Evolutionary conservation across 2,888 invertebrate species (phyloP).

Genomic region (Halocaridina rubra): DNA sequence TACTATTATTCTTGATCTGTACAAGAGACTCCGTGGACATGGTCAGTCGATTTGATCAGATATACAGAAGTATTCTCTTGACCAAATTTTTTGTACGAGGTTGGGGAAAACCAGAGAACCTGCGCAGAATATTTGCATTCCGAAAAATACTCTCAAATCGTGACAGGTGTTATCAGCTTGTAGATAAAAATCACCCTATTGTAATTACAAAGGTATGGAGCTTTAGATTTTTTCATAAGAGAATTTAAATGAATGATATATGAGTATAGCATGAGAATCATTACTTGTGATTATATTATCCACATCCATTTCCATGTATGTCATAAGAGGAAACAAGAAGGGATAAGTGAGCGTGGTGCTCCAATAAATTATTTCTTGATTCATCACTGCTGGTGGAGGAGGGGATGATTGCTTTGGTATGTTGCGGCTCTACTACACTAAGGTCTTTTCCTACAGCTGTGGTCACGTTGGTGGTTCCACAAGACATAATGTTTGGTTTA

Average conservation of each 20-base stretch:
- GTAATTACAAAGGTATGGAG: conserved; percentile 83
- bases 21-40: conserved; percentile 4
- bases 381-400: too few species aligned
- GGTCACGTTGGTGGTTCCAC: too few species aligned
- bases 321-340: too few species aligned
- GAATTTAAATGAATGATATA: background rate
- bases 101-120: conserved; percentile 94
- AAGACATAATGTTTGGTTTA: too few species aligned
- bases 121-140: conserved; percentile 91
- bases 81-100: conserved; percentile 95
- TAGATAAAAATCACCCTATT: conserved; percentile 85
- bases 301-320: background rate
- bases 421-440: too few species aligned
- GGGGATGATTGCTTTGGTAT: too few species aligned
- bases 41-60: conserved; percentile 69
- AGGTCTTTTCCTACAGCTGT: too few species aligned
- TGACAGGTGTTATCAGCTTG: conserved; percentile 82
- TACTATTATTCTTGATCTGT: too few species aligned
- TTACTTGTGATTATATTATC: background rate
- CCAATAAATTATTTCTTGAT: too few species aligned
- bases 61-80: conserved; percentile 85
- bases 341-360: too few species aligned
- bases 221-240: background rate
- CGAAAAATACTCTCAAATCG: conserved; percentile 87
- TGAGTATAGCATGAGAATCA: background rate